Evolutionary conservation across 2,888 invertebrate genomes (phyloP), one percentile per base, ranked within the genome.

Genomic region (Elegia similella): DNA sequence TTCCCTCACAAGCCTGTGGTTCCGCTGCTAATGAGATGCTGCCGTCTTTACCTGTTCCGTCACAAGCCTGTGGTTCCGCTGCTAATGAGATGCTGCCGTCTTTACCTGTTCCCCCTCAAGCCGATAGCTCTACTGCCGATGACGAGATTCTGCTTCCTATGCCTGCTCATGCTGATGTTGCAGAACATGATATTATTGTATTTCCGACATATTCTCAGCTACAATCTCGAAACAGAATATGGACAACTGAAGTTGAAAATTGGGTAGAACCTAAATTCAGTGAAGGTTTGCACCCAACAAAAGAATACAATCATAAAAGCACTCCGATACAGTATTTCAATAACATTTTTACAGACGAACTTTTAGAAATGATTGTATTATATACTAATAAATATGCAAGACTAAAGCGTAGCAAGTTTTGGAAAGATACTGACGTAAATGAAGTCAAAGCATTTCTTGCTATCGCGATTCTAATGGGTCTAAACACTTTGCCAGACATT

Each of bases 241-340:
- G 56, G 56, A 50, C 56, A n/a, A 42, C 42, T 23, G 15, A 56
- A 38, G 56, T 50, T 10, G 48, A 50, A 50, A 42, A 50, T 50
- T 56, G 7, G 23, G 32, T 30, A 42, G 42, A 50, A 42, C 43
- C 29, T 42, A 30, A 48, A 15, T 56, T 56, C 16, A 6, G 7
- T 32, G 32, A 6, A 2, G 7, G 7, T 5, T 6, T 32, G 2
- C 32, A 32, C 2, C 7, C 32, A 5, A 32, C 32, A 2, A 32
- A 32, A 32, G 32, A 1, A 32, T 32, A 32, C 32, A 32, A 32
- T 32, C 2, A 32, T 32, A 2, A 6, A 5, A 32, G 32, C 32
- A 32, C 32, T 6, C 32, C 32, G 2, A 5, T 32, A 2, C 2
- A 6, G 2, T 32, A 32, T 32, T 32, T 32, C 7, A 6, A 32